Evolutionary conservation across 2,797 vertebrate genomes (phyloP).

Genomic region (Synanceia verrucosa): DNA sequence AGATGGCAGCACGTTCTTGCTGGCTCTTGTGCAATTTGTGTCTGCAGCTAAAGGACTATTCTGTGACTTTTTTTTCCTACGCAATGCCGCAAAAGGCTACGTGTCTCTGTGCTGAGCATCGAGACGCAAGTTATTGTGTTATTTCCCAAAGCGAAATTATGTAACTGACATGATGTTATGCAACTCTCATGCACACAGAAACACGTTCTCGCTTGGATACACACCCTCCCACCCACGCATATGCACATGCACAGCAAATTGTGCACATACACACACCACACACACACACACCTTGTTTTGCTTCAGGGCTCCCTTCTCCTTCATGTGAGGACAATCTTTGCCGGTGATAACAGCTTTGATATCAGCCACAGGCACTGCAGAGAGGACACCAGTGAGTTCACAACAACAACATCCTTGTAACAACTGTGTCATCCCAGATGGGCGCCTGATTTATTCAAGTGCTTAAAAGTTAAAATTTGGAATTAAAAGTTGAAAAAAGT

Average conservation of each 20-base stretch:
- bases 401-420: constrained; percentile 32
- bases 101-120: constrained; percentile 7
- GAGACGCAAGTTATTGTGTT: constrained; percentile 47
- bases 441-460: constrained; percentile 19
- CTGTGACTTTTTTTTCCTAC: constrained; percentile 1
- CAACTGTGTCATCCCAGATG: constrained; percentile 44
- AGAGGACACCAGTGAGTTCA: constrained; percentile 55
- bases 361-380: constrained; percentile 97
- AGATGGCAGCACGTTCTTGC: constrained; percentile 4
- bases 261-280: constrained; percentile 6
- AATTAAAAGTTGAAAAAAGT: too few species aligned
- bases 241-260: constrained; percentile 4
- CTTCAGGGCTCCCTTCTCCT: constrained; percentile 99
- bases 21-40: not conserved
- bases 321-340: constrained; percentile 99
- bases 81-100: not conserved
- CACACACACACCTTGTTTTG: constrained; percentile 93
- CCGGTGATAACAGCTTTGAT: constrained; percentile 99
- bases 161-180: constrained; percentile 61
- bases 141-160: constrained; percentile 66
- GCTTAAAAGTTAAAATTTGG: constrained; percentile 49
- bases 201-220: constrained; percentile 44
- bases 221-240: constrained; percentile 36
- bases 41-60: constrained; percentile 21
- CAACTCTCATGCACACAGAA: constrained; percentile 46